Conservation (phyloP, 2,113 vertebrate species). For the Azemiops feae region DNA sequence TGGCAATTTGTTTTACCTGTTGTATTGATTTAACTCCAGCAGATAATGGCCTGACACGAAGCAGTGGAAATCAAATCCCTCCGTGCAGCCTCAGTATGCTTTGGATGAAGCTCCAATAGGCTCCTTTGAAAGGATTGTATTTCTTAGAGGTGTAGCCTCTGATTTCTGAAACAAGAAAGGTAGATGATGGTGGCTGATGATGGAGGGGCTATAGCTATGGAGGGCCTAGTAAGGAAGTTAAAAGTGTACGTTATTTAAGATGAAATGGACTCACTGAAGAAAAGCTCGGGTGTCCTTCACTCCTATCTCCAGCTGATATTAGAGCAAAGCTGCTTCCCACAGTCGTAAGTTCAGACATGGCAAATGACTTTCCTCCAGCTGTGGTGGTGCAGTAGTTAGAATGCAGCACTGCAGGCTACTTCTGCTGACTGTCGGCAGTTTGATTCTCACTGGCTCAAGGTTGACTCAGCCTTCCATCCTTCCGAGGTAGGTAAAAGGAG, state of each 20-base stretch:
- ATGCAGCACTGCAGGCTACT: too few relatives aligned
- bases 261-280: neutral
- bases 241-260: too few relatives aligned
- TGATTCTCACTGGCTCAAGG: too few relatives aligned
- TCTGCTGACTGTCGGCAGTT: too few relatives aligned
- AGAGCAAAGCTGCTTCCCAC: too few relatives aligned
- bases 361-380: neutral
- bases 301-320: neutral
- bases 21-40: rapidly evolving
- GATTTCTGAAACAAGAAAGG: neutral
- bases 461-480: too few relatives aligned
- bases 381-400: too few relatives aligned
- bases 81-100: neutral
- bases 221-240: neutral
- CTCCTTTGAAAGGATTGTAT: neutral
- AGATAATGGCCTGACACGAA: rapidly evolving
- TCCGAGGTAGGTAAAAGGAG: too few relatives aligned
- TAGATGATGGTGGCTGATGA: too few relatives aligned
- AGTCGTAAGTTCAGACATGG: neutral
- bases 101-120: neutral
- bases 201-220: neutral
- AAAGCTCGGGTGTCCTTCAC: neutral
- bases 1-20: rapidly evolving
- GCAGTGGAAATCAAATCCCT: neutral
- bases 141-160: rapidly evolving